Evolutionary conservation across 2,888 invertebrate species (phyloP).

Genomic region (Lepidonotus clava): DNA sequence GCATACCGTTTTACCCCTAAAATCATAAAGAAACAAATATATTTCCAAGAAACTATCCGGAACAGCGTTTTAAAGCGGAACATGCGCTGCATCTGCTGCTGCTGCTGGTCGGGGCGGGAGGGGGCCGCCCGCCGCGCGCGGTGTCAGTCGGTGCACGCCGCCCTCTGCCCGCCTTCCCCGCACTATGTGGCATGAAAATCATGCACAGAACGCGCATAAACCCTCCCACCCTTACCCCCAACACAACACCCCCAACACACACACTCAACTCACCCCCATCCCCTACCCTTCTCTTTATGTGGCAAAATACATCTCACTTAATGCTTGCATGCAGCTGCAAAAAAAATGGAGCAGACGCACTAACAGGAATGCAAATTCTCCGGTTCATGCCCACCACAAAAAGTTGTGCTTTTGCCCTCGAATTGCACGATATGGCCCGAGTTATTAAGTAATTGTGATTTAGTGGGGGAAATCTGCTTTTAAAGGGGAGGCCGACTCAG

Average conservation of each 20-base stretch:
- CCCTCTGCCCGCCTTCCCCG: constrained; percentile 2
- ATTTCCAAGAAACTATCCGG: too few relatives aligned
- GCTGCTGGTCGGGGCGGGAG: not conserved
- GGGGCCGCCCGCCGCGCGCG: not conserved
- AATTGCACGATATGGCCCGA: too few relatives aligned
- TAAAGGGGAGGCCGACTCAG: too few relatives aligned
- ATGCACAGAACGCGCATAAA: constrained; percentile 28
- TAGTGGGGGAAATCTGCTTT: too few relatives aligned
- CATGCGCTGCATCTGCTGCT: not conserved
- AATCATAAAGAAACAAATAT: too few relatives aligned
- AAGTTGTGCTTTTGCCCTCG: too few relatives aligned
- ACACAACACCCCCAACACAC: not conserved
- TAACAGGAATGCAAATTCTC: too few relatives aligned
- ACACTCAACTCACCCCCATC: not conserved
- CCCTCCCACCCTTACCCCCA: not conserved
- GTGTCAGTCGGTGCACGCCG: constrained; percentile 25
- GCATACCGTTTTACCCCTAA: too few relatives aligned
- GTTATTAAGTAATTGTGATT: too few relatives aligned
- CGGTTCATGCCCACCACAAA: too few relatives aligned
- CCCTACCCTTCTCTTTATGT: not conserved
- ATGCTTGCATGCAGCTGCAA: not conserved
- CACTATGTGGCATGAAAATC: constrained; percentile 10
- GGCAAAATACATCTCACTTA: not conserved
- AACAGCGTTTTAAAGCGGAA: too few relatives aligned
- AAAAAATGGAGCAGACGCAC: too few relatives aligned